phyloP scores from a whole-genome alignment of 2,888 invertebrate species.

The Aquatica leii region DNA sequence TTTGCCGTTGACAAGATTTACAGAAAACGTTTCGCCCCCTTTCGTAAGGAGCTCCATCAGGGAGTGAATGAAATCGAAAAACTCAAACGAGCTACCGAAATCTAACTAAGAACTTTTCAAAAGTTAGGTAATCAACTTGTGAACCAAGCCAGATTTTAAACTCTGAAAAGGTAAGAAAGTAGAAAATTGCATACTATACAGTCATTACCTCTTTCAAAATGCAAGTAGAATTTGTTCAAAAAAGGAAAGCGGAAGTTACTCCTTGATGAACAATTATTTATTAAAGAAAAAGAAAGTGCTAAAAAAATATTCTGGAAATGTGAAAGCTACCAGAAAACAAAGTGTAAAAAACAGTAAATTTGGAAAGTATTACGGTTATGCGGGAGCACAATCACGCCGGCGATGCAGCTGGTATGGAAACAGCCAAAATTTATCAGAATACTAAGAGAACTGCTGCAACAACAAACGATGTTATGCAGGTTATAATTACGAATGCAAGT shows the following conservation, averaged over 20 bases:
- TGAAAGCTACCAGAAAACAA: not conserved
- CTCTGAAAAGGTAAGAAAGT: too few relatives aligned
- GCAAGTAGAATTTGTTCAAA: not conserved
- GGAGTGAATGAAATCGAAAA: too few relatives aligned
- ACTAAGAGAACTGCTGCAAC: not conserved
- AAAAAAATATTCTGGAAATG: constrained; percentile 1
- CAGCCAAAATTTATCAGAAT: not conserved
- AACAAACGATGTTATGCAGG: not conserved
- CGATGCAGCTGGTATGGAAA: constrained; percentile 56
- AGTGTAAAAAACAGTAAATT: not conserved
- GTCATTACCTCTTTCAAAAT: too few relatives aligned
- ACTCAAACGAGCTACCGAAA: too few relatives aligned
- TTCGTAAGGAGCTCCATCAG: too few relatives aligned
- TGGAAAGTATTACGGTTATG: not conserved
- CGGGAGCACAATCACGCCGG: constrained; percentile 62
- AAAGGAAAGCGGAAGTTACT: not conserved
- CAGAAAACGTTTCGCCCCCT: too few relatives aligned
- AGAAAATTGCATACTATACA: too few relatives aligned
- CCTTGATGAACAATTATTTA: not conserved
- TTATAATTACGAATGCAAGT: not conserved
- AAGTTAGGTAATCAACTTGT: too few relatives aligned
- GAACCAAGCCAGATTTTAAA: too few relatives aligned
- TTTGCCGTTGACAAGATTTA: too few relatives aligned
- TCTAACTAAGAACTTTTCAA: too few relatives aligned
- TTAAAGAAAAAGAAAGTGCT: not conserved